Conservation (phyloP, 2,113 vertebrate genomes). For the Atrichornis clamosus region DNA sequence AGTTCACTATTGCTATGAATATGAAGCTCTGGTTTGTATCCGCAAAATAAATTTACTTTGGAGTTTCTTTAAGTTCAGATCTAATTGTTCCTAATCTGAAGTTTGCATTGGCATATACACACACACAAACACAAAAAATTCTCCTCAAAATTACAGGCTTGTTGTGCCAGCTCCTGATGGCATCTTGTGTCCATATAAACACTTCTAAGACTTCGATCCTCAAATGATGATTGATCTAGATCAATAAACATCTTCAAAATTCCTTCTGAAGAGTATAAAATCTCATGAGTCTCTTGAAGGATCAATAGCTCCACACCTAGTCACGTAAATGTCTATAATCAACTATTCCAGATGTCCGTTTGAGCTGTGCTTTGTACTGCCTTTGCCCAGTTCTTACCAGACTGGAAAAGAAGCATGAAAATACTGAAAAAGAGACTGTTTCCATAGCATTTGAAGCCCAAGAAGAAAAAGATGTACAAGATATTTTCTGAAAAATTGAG, state of each 20-base stretch:
- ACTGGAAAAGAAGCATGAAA: not conserved
- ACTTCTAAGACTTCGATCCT: not conserved
- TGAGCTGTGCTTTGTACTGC: not conserved
- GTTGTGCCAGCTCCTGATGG: not conserved
- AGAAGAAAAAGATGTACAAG: not conserved
- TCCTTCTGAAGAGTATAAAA: not conserved
- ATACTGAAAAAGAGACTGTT: slow-evolving; percentile 5
- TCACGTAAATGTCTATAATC: not conserved
- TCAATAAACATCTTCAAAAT: not conserved
- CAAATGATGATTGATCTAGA: not conserved
- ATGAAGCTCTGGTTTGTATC: not conserved
- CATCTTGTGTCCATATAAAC: not conserved
- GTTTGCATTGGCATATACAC: not conserved
- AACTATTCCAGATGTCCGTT: not conserved
- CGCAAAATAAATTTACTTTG: not conserved
- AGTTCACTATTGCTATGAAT: not conserved
- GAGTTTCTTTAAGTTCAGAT: not conserved
- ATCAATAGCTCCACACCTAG: not conserved
- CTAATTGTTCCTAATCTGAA: not conserved
- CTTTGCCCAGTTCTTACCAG: not conserved
- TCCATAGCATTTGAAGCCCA: not conserved
- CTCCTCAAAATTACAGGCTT: not conserved
- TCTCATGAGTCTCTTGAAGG: not conserved
- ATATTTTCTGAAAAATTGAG: not conserved
- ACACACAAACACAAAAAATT: not conserved